A percentile compares a stretch with the other conserved stretches of the same genome.
These are phyloP conservation scores for Rhopalosiphum maidis DNA, from an alignment of 1,140 invertebrate species.

Conservation along the genomic window DNA sequence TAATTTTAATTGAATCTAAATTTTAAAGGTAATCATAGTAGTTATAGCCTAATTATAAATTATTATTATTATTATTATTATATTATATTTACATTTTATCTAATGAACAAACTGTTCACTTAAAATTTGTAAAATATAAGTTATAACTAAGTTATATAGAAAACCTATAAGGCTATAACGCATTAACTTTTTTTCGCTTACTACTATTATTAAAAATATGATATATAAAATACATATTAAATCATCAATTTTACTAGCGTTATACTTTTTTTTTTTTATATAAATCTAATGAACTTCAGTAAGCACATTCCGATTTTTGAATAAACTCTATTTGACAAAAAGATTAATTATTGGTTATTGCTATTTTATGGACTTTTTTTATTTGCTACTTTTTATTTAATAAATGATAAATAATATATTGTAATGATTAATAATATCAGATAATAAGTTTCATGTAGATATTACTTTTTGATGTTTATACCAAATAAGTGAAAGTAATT, in stretches of 20 bases:
- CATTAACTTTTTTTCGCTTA: not conserved
- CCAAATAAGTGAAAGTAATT: not conserved
- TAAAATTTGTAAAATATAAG: not conserved
- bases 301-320: too few species aligned
- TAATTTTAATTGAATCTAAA: not conserved
- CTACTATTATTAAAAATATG: too few species aligned
- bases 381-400: not conserved
- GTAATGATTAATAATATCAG: not conserved
- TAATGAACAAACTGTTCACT: not conserved
- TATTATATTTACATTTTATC: not conserved
- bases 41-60: not conserved
- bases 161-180: not conserved
- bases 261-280: too few species aligned
- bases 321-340: too few species aligned
- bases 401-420: not conserved
- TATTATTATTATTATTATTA: too few species aligned
- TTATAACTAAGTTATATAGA: not conserved
- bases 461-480: not conserved
- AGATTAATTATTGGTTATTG: too few species aligned
- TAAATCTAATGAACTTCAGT: too few species aligned
- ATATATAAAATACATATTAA: too few species aligned
- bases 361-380: too few species aligned
- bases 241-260: too few species aligned
- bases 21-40: not conserved
- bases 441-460: not conserved